These are phyloP conservation scores for Psephotus haematonotus DNA, from an alignment of 2,113 vertebrate genomes.

Conservation along the genomic window DNA sequence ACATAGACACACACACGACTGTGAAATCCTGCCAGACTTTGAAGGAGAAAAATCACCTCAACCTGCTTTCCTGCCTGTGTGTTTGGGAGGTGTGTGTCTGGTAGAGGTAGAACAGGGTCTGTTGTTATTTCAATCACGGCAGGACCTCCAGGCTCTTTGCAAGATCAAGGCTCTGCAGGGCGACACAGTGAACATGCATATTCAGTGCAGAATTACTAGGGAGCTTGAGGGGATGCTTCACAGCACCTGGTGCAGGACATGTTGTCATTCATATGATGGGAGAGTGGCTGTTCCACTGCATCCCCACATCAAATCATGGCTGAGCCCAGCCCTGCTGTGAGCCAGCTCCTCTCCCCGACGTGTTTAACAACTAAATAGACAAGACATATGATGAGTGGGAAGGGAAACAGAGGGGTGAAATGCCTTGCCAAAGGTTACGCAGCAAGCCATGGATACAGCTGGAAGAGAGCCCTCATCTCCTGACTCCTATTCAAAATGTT, in stretches of 20 bases:
- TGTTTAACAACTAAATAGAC: background rate
- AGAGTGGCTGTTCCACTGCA: background rate
- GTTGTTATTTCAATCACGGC: background rate
- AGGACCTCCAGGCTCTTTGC: background rate
- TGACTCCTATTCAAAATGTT: background rate
- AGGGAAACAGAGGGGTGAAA: background rate
- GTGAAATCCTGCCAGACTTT: background rate
- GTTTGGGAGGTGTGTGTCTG: background rate
- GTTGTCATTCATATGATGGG: accelerated
- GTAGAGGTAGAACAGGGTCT: background rate
- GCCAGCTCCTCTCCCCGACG: background rate
- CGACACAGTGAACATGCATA: background rate
- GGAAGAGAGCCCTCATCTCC: constrained; percentile 34
- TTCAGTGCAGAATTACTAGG: background rate
- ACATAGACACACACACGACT: background rate
- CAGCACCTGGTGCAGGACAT: background rate
- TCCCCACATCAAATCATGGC: accelerated
- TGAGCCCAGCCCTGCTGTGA: background rate
- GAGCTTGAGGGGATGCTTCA: background rate
- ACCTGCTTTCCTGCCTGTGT: background rate
- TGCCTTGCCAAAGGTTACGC: background rate
- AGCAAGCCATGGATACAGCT: constrained; percentile 14
- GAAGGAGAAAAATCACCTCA: background rate
- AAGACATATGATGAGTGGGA: constrained; percentile 40
- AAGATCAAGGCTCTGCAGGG: background rate